Percentiles rank a stretch among this genome's conserved stretches.
Evolutionary conservation across 2,113 vertebrate genomes (phyloP).

Genomic region (Carollia perspicillata): DNA sequence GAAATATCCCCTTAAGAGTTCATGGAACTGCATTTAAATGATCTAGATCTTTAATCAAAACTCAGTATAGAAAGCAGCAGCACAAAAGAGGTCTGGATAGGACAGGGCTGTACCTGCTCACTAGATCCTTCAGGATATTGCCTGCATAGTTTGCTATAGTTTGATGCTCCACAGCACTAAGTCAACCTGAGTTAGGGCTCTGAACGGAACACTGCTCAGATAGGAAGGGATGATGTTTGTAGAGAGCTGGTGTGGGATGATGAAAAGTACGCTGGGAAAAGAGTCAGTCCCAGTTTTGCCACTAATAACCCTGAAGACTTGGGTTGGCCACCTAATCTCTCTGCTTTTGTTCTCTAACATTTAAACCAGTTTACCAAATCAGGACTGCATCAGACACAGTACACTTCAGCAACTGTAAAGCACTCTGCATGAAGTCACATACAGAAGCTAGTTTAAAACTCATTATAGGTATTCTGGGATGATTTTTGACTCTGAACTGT

Average conservation of each 20-base stretch:
- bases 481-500: neutral
- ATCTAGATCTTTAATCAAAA: constrained; percentile 39
- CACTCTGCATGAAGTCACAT: constrained; percentile 13
- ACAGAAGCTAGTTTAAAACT: neutral
- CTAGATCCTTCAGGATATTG: constrained; percentile 7
- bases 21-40: constrained; percentile 7
- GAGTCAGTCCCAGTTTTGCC: neutral
- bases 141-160: neutral
- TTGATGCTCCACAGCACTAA: neutral
- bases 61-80: constrained; percentile 31
- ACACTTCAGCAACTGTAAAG: neutral
- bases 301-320: neutral
- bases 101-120: neutral
- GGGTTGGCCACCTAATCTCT: neutral
- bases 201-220: neutral
- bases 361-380: constrained; percentile 47
- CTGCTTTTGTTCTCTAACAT: constrained; percentile 18
- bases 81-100: constrained; percentile 42
- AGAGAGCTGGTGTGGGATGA: neutral
- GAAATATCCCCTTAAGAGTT: neutral
- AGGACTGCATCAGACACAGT: neutral
- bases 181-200: constrained; percentile 4
- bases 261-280: neutral
- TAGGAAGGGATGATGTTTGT: neutral
- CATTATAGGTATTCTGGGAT: neutral